Conservation (phyloP, 2,888 invertebrate genomes). For the Amphipoea lucens region DNA sequence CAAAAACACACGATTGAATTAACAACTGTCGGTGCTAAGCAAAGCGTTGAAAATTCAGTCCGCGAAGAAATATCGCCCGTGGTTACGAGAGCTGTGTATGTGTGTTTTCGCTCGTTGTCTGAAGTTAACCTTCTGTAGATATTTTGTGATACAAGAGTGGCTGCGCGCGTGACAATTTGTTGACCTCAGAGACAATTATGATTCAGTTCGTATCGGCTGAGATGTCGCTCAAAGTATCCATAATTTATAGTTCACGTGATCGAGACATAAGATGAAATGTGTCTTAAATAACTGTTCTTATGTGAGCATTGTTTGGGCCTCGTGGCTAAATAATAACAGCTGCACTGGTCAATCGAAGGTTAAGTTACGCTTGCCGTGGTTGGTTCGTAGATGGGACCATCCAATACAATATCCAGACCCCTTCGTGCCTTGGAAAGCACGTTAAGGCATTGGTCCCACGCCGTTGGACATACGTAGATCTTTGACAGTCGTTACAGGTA, state of each 20-base stretch:
- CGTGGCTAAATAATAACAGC: background rate
- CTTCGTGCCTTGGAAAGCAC: background rate
- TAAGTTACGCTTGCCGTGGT: background rate
- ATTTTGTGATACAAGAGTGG: background rate
- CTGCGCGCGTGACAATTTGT: conserved; percentile 1
- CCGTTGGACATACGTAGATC: background rate
- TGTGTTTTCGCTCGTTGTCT: background rate
- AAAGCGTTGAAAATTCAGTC: background rate
- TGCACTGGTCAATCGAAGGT: background rate
- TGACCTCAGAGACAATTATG: conserved; percentile 13
- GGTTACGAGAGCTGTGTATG: background rate
- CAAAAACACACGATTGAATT: background rate
- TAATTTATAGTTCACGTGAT: background rate
- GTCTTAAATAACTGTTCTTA: background rate
- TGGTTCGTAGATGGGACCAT: background rate
- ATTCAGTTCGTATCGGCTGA: conserved; percentile 7
- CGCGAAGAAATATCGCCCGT: background rate
- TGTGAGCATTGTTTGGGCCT: background rate
- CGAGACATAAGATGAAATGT: background rate
- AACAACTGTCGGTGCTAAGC: background rate
- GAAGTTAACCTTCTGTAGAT: background rate
- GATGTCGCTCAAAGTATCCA: background rate
- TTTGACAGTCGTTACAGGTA: background rate
- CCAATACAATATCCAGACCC: background rate
- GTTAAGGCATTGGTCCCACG: no score